A percentile compares a stretch with the other conserved stretches of the same genome.
These are phyloP conservation scores for Leptoclinus maculatus DNA, from an alignment of 2,797 vertebrate species.

Conservation along the genomic window DNA sequence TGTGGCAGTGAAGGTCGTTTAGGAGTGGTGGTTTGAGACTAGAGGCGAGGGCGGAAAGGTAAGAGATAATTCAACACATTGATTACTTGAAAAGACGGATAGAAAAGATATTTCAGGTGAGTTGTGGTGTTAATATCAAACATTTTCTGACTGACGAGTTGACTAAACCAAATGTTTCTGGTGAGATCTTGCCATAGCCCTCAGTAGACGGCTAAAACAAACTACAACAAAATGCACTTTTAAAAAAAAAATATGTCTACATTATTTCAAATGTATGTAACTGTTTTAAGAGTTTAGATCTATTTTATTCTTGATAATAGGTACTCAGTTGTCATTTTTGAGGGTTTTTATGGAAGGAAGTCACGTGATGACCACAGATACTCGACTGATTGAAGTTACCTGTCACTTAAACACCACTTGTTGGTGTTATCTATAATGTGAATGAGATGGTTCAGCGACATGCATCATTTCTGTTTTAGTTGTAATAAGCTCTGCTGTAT, in stretches of 20 bases:
- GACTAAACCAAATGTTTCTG: slow-evolving; percentile 34
- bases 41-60: neutral
- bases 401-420: slow-evolving; percentile 27
- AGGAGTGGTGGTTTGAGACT: slow-evolving; percentile 9
- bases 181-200: slow-evolving; percentile 6
- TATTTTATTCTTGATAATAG: slow-evolving; percentile 40
- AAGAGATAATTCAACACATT: slow-evolving; percentile 21
- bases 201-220: slow-evolving; percentile 22
- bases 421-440: slow-evolving; percentile 49
- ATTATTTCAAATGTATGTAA: slow-evolving; percentile 53
- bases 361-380: slow-evolving; percentile 12
- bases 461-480: slow-evolving; percentile 29
- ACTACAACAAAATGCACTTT: slow-evolving; percentile 69
- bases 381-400: slow-evolving; percentile 35
- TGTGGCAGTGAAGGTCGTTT: neutral
- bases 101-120: slow-evolving; percentile 26
- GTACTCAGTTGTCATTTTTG: slow-evolving; percentile 56
- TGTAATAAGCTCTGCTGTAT: slow-evolving; percentile 41
- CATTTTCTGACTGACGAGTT: slow-evolving; percentile 11
- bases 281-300: slow-evolving; percentile 31
- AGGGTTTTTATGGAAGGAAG: slow-evolving; percentile 59
- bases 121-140: neutral
- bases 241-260: slow-evolving; percentile 27
- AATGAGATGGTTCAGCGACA: slow-evolving; percentile 28
- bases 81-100: slow-evolving; percentile 55